Conservation (phyloP, 2,888 invertebrate species). For the Odontomyia ornata region DNA sequence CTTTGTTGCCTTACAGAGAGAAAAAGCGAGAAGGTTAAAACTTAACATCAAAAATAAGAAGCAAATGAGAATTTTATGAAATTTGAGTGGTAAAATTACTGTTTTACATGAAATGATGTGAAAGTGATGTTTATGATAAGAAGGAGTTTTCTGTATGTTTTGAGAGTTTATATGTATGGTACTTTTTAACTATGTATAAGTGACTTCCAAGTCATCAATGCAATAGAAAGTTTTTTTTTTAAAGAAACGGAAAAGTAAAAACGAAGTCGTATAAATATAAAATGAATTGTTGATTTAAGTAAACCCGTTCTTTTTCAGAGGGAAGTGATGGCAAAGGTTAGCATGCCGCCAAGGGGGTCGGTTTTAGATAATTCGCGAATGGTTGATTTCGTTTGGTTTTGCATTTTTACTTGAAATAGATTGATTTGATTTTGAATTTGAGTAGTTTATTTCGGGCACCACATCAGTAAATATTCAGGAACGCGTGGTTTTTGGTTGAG, state of each 20-base stretch:
- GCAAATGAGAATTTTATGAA: neutral
- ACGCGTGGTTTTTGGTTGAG: too few relatives aligned
- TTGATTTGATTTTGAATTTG: too few relatives aligned
- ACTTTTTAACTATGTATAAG: slow-evolving; percentile 39
- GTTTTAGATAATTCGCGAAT: too few relatives aligned
- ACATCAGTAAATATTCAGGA: too few relatives aligned
- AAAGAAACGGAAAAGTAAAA: slow-evolving; percentile 3
- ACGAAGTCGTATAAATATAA: neutral
- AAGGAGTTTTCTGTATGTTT: slow-evolving; percentile 18
- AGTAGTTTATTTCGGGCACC: too few relatives aligned
- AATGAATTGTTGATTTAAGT: too few relatives aligned
- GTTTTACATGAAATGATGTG: neutral
- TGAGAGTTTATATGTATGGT: slow-evolving; percentile 21
- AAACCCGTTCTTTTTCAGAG: too few relatives aligned
- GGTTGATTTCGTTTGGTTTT: too few relatives aligned
- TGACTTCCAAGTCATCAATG: slow-evolving; percentile 41
- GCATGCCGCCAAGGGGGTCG: too few relatives aligned
- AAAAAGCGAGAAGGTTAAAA: neutral
- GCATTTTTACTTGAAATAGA: too few relatives aligned
- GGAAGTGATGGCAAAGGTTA: too few relatives aligned
- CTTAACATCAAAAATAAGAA: neutral
- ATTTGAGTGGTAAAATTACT: neutral
- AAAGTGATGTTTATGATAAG: neutral
- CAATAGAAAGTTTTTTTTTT: slow-evolving; percentile 38
- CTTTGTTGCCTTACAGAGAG: neutral